These are phyloP conservation scores for Sander vitreus DNA, from an alignment of 2,113 vertebrate genomes.

Conservation along the genomic window DNA sequence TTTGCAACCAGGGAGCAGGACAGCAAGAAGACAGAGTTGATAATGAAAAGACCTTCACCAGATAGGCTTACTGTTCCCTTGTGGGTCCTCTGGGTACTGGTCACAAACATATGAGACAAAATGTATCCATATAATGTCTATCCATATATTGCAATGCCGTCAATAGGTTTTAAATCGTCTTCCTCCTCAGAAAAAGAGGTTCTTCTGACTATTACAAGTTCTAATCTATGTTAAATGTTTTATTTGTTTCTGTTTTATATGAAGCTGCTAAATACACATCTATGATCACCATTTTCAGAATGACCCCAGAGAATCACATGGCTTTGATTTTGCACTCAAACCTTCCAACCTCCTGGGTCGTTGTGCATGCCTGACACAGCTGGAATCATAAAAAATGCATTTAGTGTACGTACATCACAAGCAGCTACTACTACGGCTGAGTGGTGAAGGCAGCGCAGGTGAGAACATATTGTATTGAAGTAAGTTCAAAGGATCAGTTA, in stretches of 20 bases:
- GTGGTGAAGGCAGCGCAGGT: neutral
- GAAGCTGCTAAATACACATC: conserved; percentile 1
- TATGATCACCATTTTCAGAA: conserved; percentile 5
- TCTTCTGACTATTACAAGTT: neutral
- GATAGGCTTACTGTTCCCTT: conserved; percentile 20
- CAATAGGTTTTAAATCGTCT: neutral
- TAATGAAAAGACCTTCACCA: conserved; percentile 51
- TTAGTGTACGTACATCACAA: conserved; percentile 14
- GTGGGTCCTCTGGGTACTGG: neutral
- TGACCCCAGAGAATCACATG: conserved; percentile 12
- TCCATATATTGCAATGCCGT: neutral
- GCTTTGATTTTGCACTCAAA: conserved; percentile 34
- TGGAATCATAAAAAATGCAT: conserved; percentile 51
- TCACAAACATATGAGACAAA: conserved; percentile 8
- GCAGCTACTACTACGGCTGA: neutral
- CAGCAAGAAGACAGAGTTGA: conserved; percentile 22
- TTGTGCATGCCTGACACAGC: conserved; percentile 24
- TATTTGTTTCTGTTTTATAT: neutral
- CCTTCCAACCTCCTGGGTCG: neutral
- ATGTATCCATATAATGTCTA: neutral
- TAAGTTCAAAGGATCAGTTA: neutral
- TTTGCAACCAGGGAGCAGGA: conserved; percentile 24
- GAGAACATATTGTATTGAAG: neutral
- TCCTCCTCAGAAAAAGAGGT: neutral
- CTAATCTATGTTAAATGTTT: neutral